Conservation (phyloP, 2,113 vertebrate genomes). For the Dendrocopos noguchii region DNA sequence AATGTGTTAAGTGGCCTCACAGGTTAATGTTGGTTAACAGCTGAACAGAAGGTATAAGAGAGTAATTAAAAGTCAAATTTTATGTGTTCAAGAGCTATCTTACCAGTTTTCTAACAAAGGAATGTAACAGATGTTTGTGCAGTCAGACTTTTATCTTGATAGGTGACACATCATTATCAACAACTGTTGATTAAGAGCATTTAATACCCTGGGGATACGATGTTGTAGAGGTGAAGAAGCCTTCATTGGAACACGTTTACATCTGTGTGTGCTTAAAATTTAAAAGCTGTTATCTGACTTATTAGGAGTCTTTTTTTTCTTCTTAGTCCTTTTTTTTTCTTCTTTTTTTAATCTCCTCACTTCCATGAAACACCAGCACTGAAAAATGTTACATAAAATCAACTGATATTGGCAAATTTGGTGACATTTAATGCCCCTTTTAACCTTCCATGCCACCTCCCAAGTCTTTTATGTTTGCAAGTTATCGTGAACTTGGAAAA, state of each 20-base stretch:
- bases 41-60: conserved; percentile 15
- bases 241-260: conserved; percentile 15
- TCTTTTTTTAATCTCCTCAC: background rate
- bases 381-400: background rate
- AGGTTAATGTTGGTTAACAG: background rate
- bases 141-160: conserved; percentile 54
- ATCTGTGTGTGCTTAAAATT: conserved; percentile 14
- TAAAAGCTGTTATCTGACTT: conserved; percentile 19
- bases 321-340: background rate
- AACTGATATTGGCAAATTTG: conserved; percentile 5
- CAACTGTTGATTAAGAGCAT: conserved; percentile 57
- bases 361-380: background rate
- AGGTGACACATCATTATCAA: conserved; percentile 55
- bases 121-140: conserved; percentile 60
- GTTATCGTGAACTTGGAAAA: background rate
- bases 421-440: background rate
- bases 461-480: background rate
- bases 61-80: conserved; percentile 60
- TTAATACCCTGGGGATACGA: background rate
- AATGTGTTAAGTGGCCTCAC: background rate
- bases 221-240: background rate
- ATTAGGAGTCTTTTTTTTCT: background rate
- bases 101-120: conserved; percentile 33
- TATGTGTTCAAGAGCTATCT: conserved; percentile 16
- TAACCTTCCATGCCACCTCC: background rate